phyloP scores from a whole-genome alignment of 2,888 invertebrate genomes.

The Rhagonycha lutea region DNA sequence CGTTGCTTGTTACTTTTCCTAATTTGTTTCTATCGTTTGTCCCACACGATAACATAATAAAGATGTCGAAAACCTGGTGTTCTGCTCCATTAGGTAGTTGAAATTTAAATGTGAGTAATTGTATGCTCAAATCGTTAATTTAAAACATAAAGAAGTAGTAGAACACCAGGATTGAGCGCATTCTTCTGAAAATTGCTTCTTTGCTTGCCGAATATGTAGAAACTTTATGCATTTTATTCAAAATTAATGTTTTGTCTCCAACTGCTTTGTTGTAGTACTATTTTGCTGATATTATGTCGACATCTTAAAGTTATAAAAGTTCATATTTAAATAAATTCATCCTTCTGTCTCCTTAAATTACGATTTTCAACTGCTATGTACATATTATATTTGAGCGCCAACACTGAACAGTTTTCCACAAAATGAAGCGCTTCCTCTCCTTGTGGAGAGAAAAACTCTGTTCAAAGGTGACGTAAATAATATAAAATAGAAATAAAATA shows the following conservation, averaged over 20 bases:
- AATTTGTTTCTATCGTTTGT: neutral
- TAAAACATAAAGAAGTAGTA: neutral
- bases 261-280: neutral
- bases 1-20: neutral
- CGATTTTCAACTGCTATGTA: neutral
- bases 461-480: too few relatives aligned
- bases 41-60: neutral
- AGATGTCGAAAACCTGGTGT: neutral
- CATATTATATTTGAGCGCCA: neutral
- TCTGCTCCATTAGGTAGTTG: neutral
- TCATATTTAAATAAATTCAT: neutral
- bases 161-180: neutral
- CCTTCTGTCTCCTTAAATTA: neutral
- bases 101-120: neutral
- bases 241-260: neutral
- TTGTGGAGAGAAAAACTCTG: too few relatives aligned
- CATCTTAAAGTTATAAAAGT: neutral
- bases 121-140: neutral
- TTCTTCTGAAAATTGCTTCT: neutral
- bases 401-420: neutral
- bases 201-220: neutral
- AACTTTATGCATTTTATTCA: neutral
- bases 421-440: too few relatives aligned
- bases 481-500: neutral
- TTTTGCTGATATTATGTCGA: neutral